Conservation (phyloP, 1,140 invertebrate genomes). For the Planococcus citri region DNA sequence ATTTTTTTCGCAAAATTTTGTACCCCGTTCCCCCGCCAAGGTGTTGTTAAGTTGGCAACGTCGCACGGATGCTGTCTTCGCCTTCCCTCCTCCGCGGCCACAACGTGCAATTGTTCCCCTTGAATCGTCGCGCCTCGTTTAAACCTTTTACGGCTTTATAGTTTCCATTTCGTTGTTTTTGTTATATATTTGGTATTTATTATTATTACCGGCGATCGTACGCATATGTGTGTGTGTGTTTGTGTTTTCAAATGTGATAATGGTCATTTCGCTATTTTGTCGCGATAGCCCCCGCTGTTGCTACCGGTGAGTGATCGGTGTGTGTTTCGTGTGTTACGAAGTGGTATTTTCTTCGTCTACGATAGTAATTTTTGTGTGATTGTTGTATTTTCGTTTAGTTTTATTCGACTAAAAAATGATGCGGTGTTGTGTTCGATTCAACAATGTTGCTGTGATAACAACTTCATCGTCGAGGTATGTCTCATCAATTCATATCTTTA, state of each 20-base stretch:
- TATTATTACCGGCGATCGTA: conserved; percentile 15
- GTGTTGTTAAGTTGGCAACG: conserved; percentile 11
- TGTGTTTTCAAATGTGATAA: too few species aligned
- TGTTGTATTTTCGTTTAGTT: neutral
- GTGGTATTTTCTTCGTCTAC: neutral
- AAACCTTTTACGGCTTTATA: conserved; percentile 15
- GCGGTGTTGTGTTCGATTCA: neutral
- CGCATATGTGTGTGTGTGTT: too few species aligned
- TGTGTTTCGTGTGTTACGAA: conserved; percentile 9
- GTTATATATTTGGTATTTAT: too few species aligned
- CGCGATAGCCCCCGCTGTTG: too few species aligned
- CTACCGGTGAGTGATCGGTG: too few species aligned
- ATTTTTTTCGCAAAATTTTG: neutral
- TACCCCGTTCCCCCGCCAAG: neutral
- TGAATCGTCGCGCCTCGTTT: conserved; percentile 14
- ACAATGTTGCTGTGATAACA: neutral
- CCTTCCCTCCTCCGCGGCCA: conserved; percentile 4
- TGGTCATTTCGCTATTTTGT: too few species aligned
- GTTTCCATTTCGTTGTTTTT: neutral
- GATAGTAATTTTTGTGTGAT: neutral
- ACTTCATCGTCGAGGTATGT: neutral
- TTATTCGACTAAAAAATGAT: neutral
- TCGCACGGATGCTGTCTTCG: conserved; percentile 14
- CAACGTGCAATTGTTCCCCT: neutral
- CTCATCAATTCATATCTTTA: neutral